Evolutionary conservation across 2,888 invertebrate species (phyloP), one percentile per base, ranked within the genome.

Genomic region (Lordiphosa fenestrarum): DNA sequence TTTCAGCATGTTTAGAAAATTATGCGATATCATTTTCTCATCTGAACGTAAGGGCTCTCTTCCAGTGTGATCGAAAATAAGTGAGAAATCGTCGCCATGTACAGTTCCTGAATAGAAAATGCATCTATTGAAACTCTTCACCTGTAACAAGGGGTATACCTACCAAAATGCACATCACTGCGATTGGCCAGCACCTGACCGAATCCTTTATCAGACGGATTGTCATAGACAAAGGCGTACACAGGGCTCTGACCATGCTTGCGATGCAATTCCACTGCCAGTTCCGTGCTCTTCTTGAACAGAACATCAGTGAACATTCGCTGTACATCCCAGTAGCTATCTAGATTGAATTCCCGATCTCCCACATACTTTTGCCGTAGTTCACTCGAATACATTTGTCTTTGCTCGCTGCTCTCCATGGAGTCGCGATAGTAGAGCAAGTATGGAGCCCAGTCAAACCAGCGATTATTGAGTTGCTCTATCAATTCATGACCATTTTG

Each of bases 241-340:
- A 93, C 91, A 0, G 94, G 92, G 64, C 92, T 91, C 9, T 90
- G 89, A 3, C 91, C 91, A 39, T 89, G 89, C 23, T 88, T 81
- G 0, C 93, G 91, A 76, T 94, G 94, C 44, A 93, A 73, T 67
- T 91, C 91, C 0, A 93, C 91, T 10, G 92, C 89, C 62, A 91
- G 91, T 41, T 93, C 92, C 0, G 92, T 91, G 35, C 92, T 93
- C 2, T 88, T 90, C 0, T 90, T 88, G 81, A 94, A 94, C 0
- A 93, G 87, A 7, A 94, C 89, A 86, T 95, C 94, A 0, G 93
- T 91, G 0, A 94, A 90, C 75, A 94, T 91, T 90, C 93, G 68
- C 55, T 87, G 82, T 0, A 87, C 33, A 6, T 72, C 63, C 35
- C 80, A 67, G 71, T 87, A 92, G 0, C 90, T 92, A 0, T 90